A percentile compares a stretch with the other conserved stretches of the same genome.
Conservation (phyloP, 2,888 invertebrate genomes). For the Anarsia innoxiella region DNA sequence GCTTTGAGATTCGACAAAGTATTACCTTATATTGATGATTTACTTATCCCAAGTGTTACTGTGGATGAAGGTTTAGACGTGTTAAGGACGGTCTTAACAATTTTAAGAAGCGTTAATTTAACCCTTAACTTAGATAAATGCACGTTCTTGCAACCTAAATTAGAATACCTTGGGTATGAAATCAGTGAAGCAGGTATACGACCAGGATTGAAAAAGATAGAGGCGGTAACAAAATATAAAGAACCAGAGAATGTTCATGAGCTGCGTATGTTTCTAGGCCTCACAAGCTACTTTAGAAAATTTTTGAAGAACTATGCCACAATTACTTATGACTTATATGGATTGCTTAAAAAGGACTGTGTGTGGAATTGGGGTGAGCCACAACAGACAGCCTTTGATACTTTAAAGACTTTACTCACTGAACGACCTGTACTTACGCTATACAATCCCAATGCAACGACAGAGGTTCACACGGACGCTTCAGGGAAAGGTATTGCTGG, state of each 20-base stretch:
- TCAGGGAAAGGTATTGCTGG: conserved; percentile 27
- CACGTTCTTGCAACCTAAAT: neutral
- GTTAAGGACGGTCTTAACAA: neutral
- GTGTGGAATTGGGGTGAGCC: neutral
- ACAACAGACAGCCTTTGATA: conserved; percentile 2
- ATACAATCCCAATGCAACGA: conserved; percentile 24
- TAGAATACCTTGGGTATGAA: conserved; percentile 6
- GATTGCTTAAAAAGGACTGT: neutral
- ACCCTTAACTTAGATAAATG: conserved; percentile 9
- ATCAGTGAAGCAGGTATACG: conserved; percentile 1
- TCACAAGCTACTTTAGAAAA: conserved; percentile 5
- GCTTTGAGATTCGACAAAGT: conserved; percentile 1
- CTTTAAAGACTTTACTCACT: neutral
- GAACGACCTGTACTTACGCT: conserved; percentile 24
- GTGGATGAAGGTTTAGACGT: neutral
- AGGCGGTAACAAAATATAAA: neutral
- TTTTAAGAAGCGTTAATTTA: neutral
- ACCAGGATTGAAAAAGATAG: conserved; percentile 3
- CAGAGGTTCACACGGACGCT: conserved; percentile 34
- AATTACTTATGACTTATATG: neutral
- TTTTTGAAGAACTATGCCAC: conserved; percentile 4
- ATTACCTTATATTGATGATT: conserved; percentile 5
- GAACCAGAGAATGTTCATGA: neutral
- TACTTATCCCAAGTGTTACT: neutral
- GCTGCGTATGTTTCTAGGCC: neutral